phyloP scores from a whole-genome alignment of 2,888 invertebrate genomes.

The Bhutanitis thaidina region DNA sequence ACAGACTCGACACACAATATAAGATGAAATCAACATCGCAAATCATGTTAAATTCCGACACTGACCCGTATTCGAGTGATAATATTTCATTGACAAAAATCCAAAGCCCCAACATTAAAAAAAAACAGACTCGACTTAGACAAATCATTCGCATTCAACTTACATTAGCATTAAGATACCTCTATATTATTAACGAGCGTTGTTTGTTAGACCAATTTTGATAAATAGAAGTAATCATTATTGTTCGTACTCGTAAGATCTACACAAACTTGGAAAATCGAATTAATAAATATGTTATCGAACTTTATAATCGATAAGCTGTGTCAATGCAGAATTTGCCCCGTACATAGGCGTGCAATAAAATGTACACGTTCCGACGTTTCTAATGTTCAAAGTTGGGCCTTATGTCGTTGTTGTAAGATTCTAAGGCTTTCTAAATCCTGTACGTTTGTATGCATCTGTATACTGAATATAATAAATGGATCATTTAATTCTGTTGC shows the following conservation, averaged over 20 bases:
- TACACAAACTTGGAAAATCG: constrained; percentile 2
- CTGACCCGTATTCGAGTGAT: too few species aligned
- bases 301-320: not conserved
- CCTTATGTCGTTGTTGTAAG: not conserved
- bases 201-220: constrained; percentile 2
- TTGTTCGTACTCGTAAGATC: constrained; percentile 2
- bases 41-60: too few species aligned
- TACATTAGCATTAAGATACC: not conserved
- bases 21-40: too few species aligned
- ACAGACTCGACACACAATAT: too few species aligned
- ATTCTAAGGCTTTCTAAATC: not conserved
- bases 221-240: constrained; percentile 10
- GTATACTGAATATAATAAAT: constrained; percentile 14
- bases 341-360: not conserved
- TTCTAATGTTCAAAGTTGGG: not conserved
- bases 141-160: too few species aligned
- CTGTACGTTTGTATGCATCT: not conserved
- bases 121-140: too few species aligned
- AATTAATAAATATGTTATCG: constrained; percentile 1
- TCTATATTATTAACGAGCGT: not conserved
- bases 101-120: too few species aligned
- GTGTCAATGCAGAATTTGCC: not conserved
- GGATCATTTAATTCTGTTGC: constrained; percentile 15
- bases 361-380: not conserved
- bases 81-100: too few species aligned